Conservation (phyloP, 2,797 vertebrate species). For the Bryconaethiops microstoma region DNA sequence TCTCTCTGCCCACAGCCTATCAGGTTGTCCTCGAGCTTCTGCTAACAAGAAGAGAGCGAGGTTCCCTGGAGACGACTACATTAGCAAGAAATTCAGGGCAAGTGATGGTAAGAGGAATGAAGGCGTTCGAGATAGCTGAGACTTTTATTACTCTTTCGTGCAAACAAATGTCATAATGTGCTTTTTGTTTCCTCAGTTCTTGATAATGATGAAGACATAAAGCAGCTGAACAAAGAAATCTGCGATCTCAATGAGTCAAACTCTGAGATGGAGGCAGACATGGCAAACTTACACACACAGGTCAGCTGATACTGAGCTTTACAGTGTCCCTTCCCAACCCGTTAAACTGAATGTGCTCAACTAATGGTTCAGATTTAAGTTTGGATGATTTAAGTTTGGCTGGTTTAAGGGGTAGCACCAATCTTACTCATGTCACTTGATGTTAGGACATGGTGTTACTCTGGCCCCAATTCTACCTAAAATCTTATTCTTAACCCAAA, state of each 20-base stretch:
- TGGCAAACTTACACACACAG: slow-evolving; percentile 98
- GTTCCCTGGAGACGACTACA: slow-evolving; percentile 93
- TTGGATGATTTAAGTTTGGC: too few species aligned
- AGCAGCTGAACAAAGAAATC: slow-evolving; percentile 98
- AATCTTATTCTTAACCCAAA: too few species aligned
- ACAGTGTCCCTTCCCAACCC: background rate
- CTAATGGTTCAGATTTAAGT: too few species aligned
- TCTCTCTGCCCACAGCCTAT: slow-evolving; percentile 75
- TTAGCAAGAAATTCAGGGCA: slow-evolving; percentile 94
- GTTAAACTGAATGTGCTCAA: too few species aligned
- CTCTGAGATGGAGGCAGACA: slow-evolving; percentile 95
- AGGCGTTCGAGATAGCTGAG: too few species aligned
- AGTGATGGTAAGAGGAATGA: slow-evolving; percentile 82
- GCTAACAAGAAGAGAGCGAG: slow-evolving; percentile 93
- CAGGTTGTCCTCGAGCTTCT: slow-evolving; percentile 93
- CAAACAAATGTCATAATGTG: background rate
- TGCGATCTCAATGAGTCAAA: slow-evolving; percentile 96
- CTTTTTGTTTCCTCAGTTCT: slow-evolving; percentile 75
- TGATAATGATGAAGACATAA: slow-evolving; percentile 96
- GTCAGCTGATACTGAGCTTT: slow-evolving; percentile 64
- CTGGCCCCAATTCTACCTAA: too few species aligned
- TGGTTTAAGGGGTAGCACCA: too few species aligned
- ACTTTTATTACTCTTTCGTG: background rate
- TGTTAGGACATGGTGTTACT: too few species aligned
- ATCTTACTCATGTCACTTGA: too few species aligned